These are phyloP conservation scores for Streblospio benedicti DNA, from an alignment of 1,140 invertebrate genomes.

Conservation along the genomic window DNA sequence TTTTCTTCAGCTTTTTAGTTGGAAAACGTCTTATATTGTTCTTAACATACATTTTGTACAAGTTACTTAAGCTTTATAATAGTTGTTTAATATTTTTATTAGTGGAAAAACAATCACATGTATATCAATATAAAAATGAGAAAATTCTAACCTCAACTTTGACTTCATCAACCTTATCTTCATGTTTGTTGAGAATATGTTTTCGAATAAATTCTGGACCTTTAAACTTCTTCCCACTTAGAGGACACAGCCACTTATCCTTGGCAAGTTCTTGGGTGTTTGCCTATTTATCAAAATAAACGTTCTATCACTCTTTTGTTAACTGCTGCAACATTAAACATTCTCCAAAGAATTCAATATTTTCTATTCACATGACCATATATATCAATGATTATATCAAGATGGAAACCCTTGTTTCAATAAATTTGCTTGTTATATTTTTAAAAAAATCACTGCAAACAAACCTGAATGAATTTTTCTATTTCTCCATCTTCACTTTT, in stretches of 20 bases:
- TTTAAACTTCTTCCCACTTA: constrained; percentile 99
- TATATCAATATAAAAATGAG: too few relatives aligned
- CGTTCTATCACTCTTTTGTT: neutral
- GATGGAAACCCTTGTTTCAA: too few relatives aligned
- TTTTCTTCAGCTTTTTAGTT: too few relatives aligned
- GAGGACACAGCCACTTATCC: constrained; percentile 96
- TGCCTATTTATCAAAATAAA: neutral
- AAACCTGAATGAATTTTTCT: neutral
- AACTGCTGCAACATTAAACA: neutral
- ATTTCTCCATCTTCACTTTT: constrained; percentile 62
- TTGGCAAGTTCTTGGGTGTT: constrained; percentile 85
- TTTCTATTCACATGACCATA: neutral
- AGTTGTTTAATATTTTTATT: too few relatives aligned
- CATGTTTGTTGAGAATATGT: constrained; percentile 96
- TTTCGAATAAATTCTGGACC: constrained; percentile 98
- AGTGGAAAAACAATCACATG: too few relatives aligned
- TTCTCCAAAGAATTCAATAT: constrained; percentile 1
- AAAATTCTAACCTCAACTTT: constrained; percentile 67
- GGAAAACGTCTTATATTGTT: too few relatives aligned
- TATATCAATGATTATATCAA: too few relatives aligned
- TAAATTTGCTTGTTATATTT: too few relatives aligned
- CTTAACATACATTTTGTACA: too few relatives aligned
- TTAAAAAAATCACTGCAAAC: too few relatives aligned
- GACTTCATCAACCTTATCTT: constrained; percentile 92
- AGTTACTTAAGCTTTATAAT: too few relatives aligned